A percentile compares a stretch with the other conserved stretches of the same genome.
Evolutionary conservation across 2,888 invertebrate genomes (phyloP).

Genomic region (Disparrhopalites patrizii): DNA sequence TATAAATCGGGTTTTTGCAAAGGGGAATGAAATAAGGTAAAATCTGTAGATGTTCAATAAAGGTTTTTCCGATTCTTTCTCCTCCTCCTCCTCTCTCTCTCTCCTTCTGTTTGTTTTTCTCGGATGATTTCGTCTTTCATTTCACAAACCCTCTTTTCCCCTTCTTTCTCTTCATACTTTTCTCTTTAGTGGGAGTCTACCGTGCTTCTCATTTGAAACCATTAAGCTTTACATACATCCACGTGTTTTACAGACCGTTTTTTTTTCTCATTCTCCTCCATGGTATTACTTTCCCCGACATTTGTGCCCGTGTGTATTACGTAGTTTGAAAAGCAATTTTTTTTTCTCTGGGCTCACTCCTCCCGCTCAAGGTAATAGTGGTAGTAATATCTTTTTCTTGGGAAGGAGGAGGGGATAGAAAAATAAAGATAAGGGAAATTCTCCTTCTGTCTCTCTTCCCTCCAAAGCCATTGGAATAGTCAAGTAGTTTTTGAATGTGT

Average conservation of each 20-base stretch:
- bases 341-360: too few species aligned
- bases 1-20: not conserved
- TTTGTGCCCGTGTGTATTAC: too few species aligned
- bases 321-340: too few species aligned
- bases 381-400: too few species aligned
- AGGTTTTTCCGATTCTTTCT: constrained; percentile 7
- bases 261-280: not conserved
- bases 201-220: constrained; percentile 5
- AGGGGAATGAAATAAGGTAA: not conserved
- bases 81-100: constrained; percentile 1
- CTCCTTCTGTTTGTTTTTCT: constrained; percentile 25
- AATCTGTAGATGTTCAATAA: constrained; percentile 10
- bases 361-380: too few species aligned
- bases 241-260: not conserved
- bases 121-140: constrained; percentile 24
- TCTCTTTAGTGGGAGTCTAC: too few species aligned
- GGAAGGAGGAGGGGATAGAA: too few species aligned
- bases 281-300: too few species aligned
- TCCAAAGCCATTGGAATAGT: not conserved
- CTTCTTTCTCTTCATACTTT: constrained; percentile 11
- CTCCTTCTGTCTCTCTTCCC: not conserved
- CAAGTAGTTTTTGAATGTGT: not conserved
- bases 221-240: not conserved
- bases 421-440: not conserved
- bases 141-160: constrained; percentile 5